A percentile compares a stretch with the other conserved stretches of the same genome.
Conservation (phyloP, 1,140 invertebrate genomes). For the Steinernema khuongi region DNA sequence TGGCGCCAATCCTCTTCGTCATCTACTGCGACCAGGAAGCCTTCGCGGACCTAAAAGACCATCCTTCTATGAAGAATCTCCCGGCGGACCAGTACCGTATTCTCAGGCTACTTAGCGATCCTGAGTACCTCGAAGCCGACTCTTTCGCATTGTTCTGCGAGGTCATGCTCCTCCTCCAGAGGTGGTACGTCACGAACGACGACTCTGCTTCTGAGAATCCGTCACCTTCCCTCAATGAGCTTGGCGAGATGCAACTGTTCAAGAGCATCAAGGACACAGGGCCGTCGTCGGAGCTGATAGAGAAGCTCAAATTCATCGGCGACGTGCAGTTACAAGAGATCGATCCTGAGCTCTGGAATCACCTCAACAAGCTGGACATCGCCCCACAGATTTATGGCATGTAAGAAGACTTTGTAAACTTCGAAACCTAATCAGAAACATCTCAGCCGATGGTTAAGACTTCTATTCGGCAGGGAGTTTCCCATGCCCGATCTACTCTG, state of each 20-base stretch:
- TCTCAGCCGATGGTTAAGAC: constrained; percentile 71
- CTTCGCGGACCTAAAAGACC: constrained; percentile 60
- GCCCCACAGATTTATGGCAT: constrained; percentile 75
- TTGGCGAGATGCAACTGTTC: constrained; percentile 56
- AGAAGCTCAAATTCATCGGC: constrained; percentile 69
- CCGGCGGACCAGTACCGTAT: constrained; percentile 61
- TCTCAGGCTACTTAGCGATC: constrained; percentile 65
- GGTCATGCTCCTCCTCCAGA: constrained; percentile 70
- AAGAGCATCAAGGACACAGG: constrained; percentile 57
- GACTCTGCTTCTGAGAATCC: background rate
- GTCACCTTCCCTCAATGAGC: constrained; percentile 30
- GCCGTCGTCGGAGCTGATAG: constrained; percentile 66
- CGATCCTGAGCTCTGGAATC: constrained; percentile 68
- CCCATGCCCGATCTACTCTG: constrained; percentile 70
- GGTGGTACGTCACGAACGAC: constrained; percentile 68
- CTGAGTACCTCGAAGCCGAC: constrained; percentile 69
- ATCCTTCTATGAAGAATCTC: constrained; percentile 47
- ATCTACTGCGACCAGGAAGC: constrained; percentile 70
- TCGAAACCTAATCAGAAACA: constrained; percentile 24
- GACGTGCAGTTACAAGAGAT: constrained; percentile 67
- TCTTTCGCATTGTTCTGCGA: constrained; percentile 70
- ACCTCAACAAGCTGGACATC: constrained; percentile 70
- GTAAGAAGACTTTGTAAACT: constrained; percentile 63
- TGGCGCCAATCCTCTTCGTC: constrained; percentile 72
- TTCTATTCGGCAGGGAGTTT: constrained; percentile 76